Evolutionary conservation across 2,888 invertebrate genomes (phyloP), one percentile per base, ranked within the genome.

Genomic region (Andrena camellia): DNA sequence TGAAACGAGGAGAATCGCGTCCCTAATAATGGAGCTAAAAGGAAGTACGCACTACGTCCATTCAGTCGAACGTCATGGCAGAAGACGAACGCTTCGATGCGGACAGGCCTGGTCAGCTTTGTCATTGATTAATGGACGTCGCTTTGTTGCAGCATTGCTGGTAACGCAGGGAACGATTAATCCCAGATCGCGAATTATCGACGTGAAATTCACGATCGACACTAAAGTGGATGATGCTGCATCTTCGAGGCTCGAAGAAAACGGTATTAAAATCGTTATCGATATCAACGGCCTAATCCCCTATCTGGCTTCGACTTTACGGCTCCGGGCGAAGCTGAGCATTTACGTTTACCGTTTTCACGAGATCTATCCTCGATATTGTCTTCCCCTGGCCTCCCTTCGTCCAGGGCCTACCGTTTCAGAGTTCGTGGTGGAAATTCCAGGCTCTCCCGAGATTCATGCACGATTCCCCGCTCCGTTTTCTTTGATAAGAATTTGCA

Each of bases 91-190:
- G 71, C 52, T 71, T 26, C 60, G 57, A 35, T 62, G 29, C 20
- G 57, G n/a, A n/a, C 31, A 48, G 33, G 74, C 63, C 60, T 62
- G 78, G 77, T 74, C 67, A 71, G 50, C 71, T 59, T 50, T 48
- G 77, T 59, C 83, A 35, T 67, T 80, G 77, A 83, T 74, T 83
- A 80, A 86, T 86, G 64, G 48, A 10, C 35, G 57, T n/a, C 67
- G 62, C 57, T 52, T 62, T 50, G 54, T 26, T 52, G 54, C 68
- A 42, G 23, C 63, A 72, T 62, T 50, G 59, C 26, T 35, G 42
- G 17, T 10, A 7, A 68, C 62, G 5, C 42, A 17, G 42, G 23
- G 57, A 63, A 52, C 35, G 31, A 52, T 66, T 67, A 75, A 66
- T 59, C 7, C 10, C n/a, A n/a, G 26, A 52, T 33, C 48, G 26